Percentiles rank a stretch among this genome's conserved stretches.
These are phyloP conservation scores for Lateolabrax maculatus DNA, from an alignment of 2,797 vertebrate species.

Conservation along the genomic window DNA sequence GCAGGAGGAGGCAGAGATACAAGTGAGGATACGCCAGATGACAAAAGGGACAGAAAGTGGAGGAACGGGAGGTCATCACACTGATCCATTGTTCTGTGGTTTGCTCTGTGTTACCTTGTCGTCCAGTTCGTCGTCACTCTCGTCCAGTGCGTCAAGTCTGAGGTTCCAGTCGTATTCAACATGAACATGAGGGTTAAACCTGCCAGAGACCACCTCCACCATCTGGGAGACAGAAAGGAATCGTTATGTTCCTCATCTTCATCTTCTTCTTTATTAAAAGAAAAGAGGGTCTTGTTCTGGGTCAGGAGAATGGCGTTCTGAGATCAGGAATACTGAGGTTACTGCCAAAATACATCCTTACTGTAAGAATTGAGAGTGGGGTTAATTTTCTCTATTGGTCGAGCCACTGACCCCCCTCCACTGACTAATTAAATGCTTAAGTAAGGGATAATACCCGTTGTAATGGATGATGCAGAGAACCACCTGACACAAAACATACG, in stretches of 20 bases:
- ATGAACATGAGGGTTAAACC: constrained; percentile 75
- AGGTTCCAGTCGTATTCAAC: constrained; percentile 95
- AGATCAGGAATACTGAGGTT: not conserved
- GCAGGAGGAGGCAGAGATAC: not conserved
- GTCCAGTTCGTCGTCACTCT: constrained; percentile 32
- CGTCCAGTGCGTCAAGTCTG: constrained; percentile 91
- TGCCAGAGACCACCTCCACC: constrained; percentile 1
- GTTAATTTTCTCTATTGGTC: no score
- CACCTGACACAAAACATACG: no score
- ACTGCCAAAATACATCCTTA: not conserved
- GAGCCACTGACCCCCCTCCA: not conserved
- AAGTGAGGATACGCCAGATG: not conserved
- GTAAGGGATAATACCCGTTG: no score
- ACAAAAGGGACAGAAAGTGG: no score
- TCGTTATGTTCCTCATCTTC: not conserved
- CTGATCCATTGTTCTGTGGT: not conserved
- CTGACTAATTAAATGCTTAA: no score
- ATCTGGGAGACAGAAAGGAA: not conserved
- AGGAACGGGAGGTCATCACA: not conserved
- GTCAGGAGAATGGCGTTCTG: not conserved
- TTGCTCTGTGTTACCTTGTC: constrained; percentile 76
- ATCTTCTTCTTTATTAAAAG: not conserved
- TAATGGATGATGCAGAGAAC: not conserved
- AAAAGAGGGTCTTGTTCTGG: not conserved
- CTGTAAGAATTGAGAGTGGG: no score